phyloP scores from a whole-genome alignment of 23 tunicate species.

The Oikopleura albicans region DNA sequence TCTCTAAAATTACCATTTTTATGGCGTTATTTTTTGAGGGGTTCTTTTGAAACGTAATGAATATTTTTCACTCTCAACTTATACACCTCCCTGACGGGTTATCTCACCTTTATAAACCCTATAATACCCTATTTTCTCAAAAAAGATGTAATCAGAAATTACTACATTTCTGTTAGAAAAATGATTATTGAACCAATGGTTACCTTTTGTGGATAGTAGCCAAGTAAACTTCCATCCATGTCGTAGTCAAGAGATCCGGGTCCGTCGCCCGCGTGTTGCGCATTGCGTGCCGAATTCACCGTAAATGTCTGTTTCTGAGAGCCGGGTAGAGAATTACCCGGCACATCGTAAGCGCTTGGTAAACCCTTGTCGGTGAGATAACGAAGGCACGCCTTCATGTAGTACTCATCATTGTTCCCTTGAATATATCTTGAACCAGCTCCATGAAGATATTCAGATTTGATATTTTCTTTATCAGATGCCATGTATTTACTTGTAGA shows the following conservation, averaged over 20 bases:
- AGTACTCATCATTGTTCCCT: not conserved
- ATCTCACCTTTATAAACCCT: too few relatives aligned
- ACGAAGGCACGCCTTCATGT: not conserved
- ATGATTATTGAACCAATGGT: not conserved
- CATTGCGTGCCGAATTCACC: not conserved
- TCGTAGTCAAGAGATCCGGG: conserved; percentile 12
- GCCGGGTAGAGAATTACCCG: not conserved
- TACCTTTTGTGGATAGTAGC: conserved; percentile 8
- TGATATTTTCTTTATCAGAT: not conserved
- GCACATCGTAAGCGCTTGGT: not conserved
- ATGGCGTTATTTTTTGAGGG: too few relatives aligned
- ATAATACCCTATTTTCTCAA: too few relatives aligned
- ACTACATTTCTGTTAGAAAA: not conserved
- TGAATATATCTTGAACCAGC: conserved; percentile 4
- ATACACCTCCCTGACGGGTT: too few relatives aligned
- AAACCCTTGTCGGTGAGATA: not conserved
- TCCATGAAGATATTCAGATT: conserved; percentile 4
- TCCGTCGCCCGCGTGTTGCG: conserved; percentile 2
- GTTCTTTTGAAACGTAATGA: too few relatives aligned
- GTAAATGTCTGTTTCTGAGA: not conserved
- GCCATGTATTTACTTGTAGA: not conserved
- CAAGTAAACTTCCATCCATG: not conserved
- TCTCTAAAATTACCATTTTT: too few relatives aligned
- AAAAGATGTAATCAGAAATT: too few relatives aligned
- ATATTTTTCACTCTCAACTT: too few relatives aligned